Percentiles rank a stretch among this genome's conserved stretches.
Evolutionary conservation across 2,888 invertebrate genomes (phyloP).

Genomic region (Salticus scenicus): DNA sequence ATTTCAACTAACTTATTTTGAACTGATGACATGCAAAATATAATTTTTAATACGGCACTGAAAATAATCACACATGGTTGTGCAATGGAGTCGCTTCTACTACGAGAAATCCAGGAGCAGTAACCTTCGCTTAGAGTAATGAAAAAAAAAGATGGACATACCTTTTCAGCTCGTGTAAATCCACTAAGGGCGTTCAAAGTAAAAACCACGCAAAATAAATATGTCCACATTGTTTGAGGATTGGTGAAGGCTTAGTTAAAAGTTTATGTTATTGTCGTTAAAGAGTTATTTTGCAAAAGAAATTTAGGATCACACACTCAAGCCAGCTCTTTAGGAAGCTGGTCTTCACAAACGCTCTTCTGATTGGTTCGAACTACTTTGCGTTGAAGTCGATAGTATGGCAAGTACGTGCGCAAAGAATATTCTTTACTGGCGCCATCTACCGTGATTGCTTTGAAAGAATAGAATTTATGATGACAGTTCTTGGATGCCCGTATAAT

Average conservation of each 20-base stretch:
- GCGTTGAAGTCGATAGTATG: constrained; percentile 47
- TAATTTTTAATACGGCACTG: neutral
- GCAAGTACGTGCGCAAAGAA: constrained; percentile 22
- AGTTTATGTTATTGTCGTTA: constrained; percentile 27
- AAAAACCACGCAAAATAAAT: constrained; percentile 54
- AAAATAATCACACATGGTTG: constrained; percentile 48
- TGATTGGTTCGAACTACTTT: constrained; percentile 60
- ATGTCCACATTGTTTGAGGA: constrained; percentile 59
- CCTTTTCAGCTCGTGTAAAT: constrained; percentile 65
- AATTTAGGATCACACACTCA: constrained; percentile 20
- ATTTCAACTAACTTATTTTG: too few species aligned
- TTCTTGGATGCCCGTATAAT: too few species aligned
- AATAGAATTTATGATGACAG: too few species aligned
- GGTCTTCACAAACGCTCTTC: constrained; percentile 44
- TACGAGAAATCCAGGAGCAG: constrained; percentile 47
- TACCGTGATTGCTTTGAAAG: neutral
- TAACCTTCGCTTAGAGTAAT: constrained; percentile 38
- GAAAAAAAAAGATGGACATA: constrained; percentile 36
- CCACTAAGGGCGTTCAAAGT: constrained; percentile 48
- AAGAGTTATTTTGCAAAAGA: neutral
- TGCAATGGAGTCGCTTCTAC: constrained; percentile 28
- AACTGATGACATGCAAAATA: too few species aligned
- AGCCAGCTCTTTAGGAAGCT: constrained; percentile 59
- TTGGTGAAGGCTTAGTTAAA: constrained; percentile 13
- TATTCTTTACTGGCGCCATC: constrained; percentile 40